Evolutionary conservation across 2,113 vertebrate species (phyloP).

Genomic region (Erythrocebus patas): DNA sequence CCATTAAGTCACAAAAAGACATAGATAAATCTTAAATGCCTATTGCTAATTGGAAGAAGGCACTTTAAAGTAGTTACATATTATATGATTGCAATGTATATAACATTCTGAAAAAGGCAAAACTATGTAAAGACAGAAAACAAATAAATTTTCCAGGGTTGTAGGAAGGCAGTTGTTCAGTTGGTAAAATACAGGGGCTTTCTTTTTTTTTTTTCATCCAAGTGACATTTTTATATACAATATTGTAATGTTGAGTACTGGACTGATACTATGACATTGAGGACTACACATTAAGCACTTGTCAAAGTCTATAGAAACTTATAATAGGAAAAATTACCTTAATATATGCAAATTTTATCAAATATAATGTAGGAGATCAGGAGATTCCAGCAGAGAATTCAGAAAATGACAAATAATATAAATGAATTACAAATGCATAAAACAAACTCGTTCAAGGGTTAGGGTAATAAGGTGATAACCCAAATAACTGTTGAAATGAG

Average conservation of each 20-base stretch:
- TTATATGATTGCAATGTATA: not conserved
- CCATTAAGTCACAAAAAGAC: not conserved
- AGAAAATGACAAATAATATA: not conserved
- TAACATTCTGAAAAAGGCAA: not conserved
- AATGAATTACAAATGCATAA: not conserved
- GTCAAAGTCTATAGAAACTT: not conserved
- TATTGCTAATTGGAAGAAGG: not conserved
- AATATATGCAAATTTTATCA: not conserved
- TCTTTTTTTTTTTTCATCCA: not conserved
- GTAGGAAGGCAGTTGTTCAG: not conserved
- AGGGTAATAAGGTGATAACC: not conserved
- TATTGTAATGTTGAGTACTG: not conserved
- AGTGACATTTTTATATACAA: not conserved
- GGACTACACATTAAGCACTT: not conserved
- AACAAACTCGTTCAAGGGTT: not conserved
- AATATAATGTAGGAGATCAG: not conserved
- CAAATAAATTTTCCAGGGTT: not conserved
- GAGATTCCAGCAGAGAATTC: not conserved
- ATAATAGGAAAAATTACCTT: not conserved
- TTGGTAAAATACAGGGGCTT: not conserved
- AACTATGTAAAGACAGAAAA: not conserved
- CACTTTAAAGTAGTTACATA: not conserved
- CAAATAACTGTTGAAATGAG: not conserved
- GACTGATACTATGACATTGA: not conserved
- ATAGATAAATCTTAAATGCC: not conserved